These are phyloP conservation scores for Telmatochromis bifrenatus DNA, from an alignment of 2,113 vertebrate species.

Conservation along the genomic window DNA sequence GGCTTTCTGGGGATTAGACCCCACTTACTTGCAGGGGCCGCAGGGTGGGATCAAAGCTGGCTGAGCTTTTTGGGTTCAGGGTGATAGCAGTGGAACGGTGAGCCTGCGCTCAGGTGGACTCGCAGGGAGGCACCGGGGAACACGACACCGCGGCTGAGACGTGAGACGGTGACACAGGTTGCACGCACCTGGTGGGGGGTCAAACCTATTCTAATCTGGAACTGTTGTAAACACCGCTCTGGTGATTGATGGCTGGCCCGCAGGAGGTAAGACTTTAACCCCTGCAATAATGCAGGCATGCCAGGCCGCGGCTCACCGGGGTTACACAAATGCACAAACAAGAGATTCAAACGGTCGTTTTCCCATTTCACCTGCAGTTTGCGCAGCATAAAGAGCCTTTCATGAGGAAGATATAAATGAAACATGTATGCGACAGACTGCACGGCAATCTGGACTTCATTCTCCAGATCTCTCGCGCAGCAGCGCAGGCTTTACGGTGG, in stretches of 20 bases:
- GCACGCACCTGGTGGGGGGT: slow-evolving; percentile 43
- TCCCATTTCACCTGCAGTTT: not conserved
- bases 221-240: not conserved
- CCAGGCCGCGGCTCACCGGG: not conserved
- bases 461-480: not conserved
- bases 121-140: slow-evolving; percentile 18
- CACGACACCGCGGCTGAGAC: slow-evolving; percentile 22
- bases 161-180: slow-evolving; percentile 29
- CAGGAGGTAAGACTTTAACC: slow-evolving; percentile 20
- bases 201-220: slow-evolving; percentile 32
- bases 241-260: slow-evolving; percentile 31
- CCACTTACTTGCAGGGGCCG: slow-evolving; percentile 62
- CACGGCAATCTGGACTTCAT: slow-evolving; percentile 13
- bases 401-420: not conserved
- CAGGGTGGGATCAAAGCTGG: slow-evolving; percentile 59
- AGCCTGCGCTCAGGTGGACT: slow-evolving; percentile 35
- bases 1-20: slow-evolving; percentile 63
- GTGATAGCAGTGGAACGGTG: slow-evolving; percentile 19
- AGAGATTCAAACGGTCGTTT: not conserved
- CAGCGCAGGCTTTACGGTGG: not conserved
- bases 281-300: slow-evolving; percentile 7
- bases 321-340: slow-evolving; percentile 37
- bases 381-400: not conserved
- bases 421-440: not conserved
- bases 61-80: slow-evolving; percentile 35